Evolutionary conservation across 37 sponge, comb jelly and placozoan genomes (phyloP).

Genomic region (Cliona cf. orientalis): DNA sequence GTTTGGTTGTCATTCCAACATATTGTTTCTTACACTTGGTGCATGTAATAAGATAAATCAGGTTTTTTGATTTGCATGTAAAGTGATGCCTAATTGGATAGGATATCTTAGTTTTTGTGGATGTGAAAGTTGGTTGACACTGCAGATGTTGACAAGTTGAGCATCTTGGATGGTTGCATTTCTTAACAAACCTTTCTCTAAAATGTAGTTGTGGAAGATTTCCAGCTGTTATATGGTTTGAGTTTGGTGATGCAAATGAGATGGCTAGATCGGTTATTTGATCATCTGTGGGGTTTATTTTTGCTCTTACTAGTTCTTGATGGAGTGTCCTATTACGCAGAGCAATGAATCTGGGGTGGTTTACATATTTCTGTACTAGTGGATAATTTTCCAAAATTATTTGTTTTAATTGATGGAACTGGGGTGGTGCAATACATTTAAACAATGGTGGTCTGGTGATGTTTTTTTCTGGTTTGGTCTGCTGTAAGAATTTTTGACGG

Average conservation of each 20-base stretch:
- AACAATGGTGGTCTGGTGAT: not conserved
- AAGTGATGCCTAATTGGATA: constrained; percentile 7
- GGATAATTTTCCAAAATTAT: constrained; percentile 10
- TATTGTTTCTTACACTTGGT: constrained; percentile 47
- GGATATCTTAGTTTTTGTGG: not conserved
- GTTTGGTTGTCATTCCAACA: constrained; percentile 35
- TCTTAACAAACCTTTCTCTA: not conserved
- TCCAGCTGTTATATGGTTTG: not conserved
- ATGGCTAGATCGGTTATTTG: constrained; percentile 8
- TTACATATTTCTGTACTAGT: not conserved
- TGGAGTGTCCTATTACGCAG: not conserved
- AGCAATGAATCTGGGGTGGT: constrained; percentile 4
- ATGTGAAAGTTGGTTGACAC: not conserved
- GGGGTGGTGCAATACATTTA: constrained; percentile 37
- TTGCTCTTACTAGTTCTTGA: not conserved
- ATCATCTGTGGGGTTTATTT: constrained; percentile 11
- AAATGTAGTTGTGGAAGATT: not conserved
- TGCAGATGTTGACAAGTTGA: constrained; percentile 24
- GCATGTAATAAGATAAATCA: constrained; percentile 45
- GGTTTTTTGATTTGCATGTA: constrained; percentile 27
- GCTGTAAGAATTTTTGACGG: not conserved
- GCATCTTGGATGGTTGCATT: constrained; percentile 20
- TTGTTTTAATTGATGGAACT: not conserved
- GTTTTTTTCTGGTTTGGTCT: not conserved
- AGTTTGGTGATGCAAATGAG: not conserved